phyloP scores from a whole-genome alignment of 2,113 vertebrate genomes.

The Myxocyprinus asiaticus region DNA sequence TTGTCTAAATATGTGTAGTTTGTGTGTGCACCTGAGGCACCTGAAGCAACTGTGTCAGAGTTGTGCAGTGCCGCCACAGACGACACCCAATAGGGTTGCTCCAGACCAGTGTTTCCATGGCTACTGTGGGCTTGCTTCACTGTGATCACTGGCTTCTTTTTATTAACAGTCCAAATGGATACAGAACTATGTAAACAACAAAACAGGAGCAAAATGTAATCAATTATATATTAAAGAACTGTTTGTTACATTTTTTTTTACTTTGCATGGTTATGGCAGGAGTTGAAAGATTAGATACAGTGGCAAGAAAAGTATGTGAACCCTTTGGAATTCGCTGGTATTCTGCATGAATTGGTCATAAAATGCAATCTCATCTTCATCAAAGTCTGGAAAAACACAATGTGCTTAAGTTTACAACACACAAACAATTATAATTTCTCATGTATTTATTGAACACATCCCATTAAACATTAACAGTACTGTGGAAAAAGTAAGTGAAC shows the following conservation, averaged over 20 bases:
- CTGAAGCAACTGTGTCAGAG: conserved; percentile 87
- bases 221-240: background rate
- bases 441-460: too few species aligned
- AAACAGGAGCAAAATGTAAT: background rate
- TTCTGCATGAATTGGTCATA: too few species aligned
- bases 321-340: too few species aligned
- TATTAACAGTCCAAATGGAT: conserved; percentile 90
- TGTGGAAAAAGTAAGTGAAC: too few species aligned
- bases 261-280: too few species aligned
- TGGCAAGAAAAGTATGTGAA: too few species aligned
- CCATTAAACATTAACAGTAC: too few species aligned
- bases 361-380: too few species aligned
- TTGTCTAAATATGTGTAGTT: background rate
- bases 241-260: background rate
- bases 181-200: conserved; percentile 74
- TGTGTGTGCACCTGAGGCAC: conserved; percentile 74
- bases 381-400: too few species aligned
- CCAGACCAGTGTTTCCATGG: conserved; percentile 74
- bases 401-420: too few species aligned
- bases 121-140: conserved; percentile 84
- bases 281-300: too few species aligned
- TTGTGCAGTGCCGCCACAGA: conserved; percentile 85
- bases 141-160: conserved; percentile 86
- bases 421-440: too few species aligned
- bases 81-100: conserved; percentile 85